These are phyloP conservation scores for Gonioctena quinquepunctata DNA, from an alignment of 1,140 invertebrate genomes.

Conservation along the genomic window DNA sequence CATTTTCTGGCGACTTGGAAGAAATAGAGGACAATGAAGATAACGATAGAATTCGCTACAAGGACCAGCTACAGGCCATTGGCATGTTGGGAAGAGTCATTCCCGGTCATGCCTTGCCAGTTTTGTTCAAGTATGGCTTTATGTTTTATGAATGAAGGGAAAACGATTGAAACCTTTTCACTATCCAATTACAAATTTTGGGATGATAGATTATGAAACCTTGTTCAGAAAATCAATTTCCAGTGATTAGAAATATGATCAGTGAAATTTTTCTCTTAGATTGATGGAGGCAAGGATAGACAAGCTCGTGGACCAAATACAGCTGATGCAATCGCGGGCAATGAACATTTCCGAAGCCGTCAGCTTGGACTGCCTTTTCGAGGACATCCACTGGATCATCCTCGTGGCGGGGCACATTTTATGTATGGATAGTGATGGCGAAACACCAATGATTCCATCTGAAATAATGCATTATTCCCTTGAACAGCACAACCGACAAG, in stretches of 20 bases:
- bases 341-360: slow-evolving; percentile 61
- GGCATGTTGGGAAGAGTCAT: slow-evolving; percentile 61
- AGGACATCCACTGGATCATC: slow-evolving; percentile 89
- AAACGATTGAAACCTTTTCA: too few species aligned
- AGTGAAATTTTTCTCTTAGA: slow-evolving; percentile 42
- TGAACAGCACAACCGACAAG: slow-evolving; percentile 2
- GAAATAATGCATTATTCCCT: slow-evolving; percentile 76
- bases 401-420: slow-evolving; percentile 78
- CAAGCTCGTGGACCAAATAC: slow-evolving; percentile 67
- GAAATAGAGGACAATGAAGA: slow-evolving; percentile 73
- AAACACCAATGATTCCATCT: slow-evolving; percentile 75
- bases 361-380: slow-evolving; percentile 68
- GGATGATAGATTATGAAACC: not conserved
- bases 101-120: slow-evolving; percentile 61
- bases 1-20: slow-evolving; percentile 55
- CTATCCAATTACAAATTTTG: too few species aligned
- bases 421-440: slow-evolving; percentile 73
- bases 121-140: slow-evolving; percentile 56
- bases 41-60: slow-evolving; percentile 69
- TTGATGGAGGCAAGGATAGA: slow-evolving; percentile 68
- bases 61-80: slow-evolving; percentile 71
- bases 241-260: not conserved
- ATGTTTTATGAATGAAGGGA: too few species aligned
- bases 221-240: not conserved
- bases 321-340: slow-evolving; percentile 64